Conservation (phyloP, 2,888 invertebrate species). For the Miltochrista miniata region DNA sequence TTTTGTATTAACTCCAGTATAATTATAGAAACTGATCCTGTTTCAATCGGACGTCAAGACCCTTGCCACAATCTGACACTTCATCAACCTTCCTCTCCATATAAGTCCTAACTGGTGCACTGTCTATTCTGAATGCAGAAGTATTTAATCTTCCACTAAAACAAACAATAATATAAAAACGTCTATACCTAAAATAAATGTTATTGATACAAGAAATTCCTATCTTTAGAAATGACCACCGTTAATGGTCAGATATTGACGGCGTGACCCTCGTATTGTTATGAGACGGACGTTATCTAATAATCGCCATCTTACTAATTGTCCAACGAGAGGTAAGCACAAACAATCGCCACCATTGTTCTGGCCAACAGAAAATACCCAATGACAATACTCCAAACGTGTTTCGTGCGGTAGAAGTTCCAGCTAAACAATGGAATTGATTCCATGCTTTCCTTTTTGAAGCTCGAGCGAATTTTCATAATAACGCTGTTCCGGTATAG, state of each 20-base stretch:
- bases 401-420: conserved; percentile 64
- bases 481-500: conserved; percentile 44
- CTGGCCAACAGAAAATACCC: conserved; percentile 47
- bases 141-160: too few species aligned
- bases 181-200: conserved; percentile 8
- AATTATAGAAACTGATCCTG: too few species aligned
- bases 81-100: too few species aligned
- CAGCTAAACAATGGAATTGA: conserved; percentile 64
- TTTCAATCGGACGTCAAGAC: too few species aligned
- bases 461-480: conserved; percentile 55
- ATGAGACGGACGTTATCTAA: conserved; percentile 32
- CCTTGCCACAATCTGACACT: too few species aligned
- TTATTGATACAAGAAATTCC: conserved; percentile 22
- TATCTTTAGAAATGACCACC: not conserved
- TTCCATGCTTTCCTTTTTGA: conserved; percentile 72
- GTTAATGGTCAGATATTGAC: conserved; percentile 19
- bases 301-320: conserved; percentile 60
- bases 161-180: too few species aligned
- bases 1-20: too few species aligned
- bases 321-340: conserved; percentile 41
- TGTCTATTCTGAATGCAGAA: too few species aligned
- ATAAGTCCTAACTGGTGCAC: too few species aligned
- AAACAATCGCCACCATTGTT: conserved; percentile 71
- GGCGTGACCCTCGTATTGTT: conserved; percentile 10
- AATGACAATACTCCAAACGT: conserved; percentile 62